Base-by-base conservation (phyloP, 2,113 vertebrate species). In the Recurvirostra avosetta region DNA sequence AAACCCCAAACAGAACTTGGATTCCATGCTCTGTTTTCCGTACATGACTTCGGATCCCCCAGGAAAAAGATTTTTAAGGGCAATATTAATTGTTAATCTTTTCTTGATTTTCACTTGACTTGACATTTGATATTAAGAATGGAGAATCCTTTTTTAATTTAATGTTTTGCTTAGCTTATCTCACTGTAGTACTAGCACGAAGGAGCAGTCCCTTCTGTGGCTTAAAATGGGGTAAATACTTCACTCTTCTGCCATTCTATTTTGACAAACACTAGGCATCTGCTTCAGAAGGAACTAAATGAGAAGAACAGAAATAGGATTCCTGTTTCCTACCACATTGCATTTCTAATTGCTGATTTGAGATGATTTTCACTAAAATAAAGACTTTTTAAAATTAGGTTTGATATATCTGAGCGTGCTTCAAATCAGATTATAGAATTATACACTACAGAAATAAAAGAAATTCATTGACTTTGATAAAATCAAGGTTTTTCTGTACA, bases 121-220 rank as follows among this genome's bases (percentile, higher is more conserved):
- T 96, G 90, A 91, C 80, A 91, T 91, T 93, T 94, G 63, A 74
- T 78, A 87, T 86, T 92, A 83, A 87, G 50, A 93, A 80, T 59
- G 70, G 56, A 89, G 56, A 89, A 93, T 93, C 82, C 59, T 74
- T 84, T 86, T 74, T 95, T 73, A 79, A 88, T 94, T 55, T 94
- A 89, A 59, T 71, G n/a, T 90, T 94, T 94, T 91, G 27, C 61
- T 91, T 85, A 81, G 52, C 41, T 86, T 78, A 71, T 95, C 84
- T 95, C 77, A 81, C 61, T 87, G 80, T 63, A 55, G 29, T 67
- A 81, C 38, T 40, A 67, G 41, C 43, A 77, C 0, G 11, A 87
- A 85, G 73, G 50, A 90, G 68, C 27, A 55, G 41, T 74, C 61
- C 55, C 30, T 95, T 75, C 56, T 88, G 50, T 1, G 11, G 13